phyloP scores from a whole-genome alignment of 2,797 vertebrate species.

The Sebastes trivittatus region DNA sequence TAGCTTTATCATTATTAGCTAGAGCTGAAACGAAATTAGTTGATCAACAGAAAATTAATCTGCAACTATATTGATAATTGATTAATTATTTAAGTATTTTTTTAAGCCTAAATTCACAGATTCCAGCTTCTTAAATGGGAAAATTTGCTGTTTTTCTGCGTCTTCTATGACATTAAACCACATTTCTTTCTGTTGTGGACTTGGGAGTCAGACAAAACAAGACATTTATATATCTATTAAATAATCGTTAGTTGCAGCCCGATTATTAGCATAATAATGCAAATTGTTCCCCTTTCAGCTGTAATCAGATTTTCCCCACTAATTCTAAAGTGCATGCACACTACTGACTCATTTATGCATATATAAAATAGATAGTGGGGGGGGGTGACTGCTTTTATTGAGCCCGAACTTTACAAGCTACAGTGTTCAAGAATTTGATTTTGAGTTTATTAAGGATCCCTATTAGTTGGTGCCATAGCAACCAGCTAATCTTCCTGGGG shows the following conservation, averaged over 20 bases:
- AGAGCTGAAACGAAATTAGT: not conserved
- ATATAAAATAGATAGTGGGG: too few relatives aligned
- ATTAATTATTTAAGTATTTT: not conserved
- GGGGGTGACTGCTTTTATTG: not conserved
- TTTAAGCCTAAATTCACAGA: too few relatives aligned
- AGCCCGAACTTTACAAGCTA: not conserved
- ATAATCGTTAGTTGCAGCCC: not conserved
- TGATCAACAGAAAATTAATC: not conserved
- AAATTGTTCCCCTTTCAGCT: not conserved
- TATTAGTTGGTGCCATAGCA: too few relatives aligned
- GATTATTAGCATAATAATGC: not conserved
- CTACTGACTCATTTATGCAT: not conserved
- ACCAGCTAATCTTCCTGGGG: too few relatives aligned
- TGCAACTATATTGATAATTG: not conserved
- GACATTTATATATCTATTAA: not conserved
- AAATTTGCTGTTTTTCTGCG: not conserved
- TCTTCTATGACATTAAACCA: not conserved
- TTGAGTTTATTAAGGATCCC: too few relatives aligned
- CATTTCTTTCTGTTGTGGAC: not conserved
- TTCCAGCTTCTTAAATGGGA: not conserved
- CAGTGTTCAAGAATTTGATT: not conserved
- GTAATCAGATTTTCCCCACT: not conserved
- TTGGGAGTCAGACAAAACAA: not conserved
- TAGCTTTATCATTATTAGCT: not conserved
- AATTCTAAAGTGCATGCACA: not conserved